phyloP scores from a whole-genome alignment of 53 echinoderm and acorn worm species.

The Glandiceps talaboti region DNA sequence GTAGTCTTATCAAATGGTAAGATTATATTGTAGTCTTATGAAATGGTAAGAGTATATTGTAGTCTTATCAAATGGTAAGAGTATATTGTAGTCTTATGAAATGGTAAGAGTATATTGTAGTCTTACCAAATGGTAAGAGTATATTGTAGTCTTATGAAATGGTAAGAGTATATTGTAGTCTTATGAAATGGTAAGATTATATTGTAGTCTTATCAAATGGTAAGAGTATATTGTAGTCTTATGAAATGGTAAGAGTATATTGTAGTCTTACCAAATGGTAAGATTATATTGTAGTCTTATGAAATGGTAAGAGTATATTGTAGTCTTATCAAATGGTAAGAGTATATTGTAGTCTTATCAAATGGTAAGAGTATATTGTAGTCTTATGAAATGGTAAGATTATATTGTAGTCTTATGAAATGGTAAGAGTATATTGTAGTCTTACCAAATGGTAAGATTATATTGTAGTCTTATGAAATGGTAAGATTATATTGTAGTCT shows the following conservation, averaged over 20 bases:
- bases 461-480: constrained; percentile 68
- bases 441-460: constrained; percentile 44
- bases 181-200: constrained; percentile 49
- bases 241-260: constrained; percentile 48
- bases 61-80: constrained; percentile 45
- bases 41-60: constrained; percentile 38
- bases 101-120: constrained; percentile 34
- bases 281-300: constrained; percentile 43
- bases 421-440: constrained; percentile 31
- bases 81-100: constrained; percentile 61
- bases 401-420: constrained; percentile 67
- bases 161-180: constrained; percentile 27
- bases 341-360: constrained; percentile 60
- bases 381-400: constrained; percentile 44
- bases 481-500: constrained; percentile 29
- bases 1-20: constrained; percentile 44
- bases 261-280: constrained; percentile 50
- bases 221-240: constrained; percentile 34
- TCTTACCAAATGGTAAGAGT: constrained; percentile 40
- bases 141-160: constrained; percentile 74
- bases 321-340: constrained; percentile 44
- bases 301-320: constrained; percentile 46
- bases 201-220: constrained; percentile 59
- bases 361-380: constrained; percentile 32
- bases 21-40: constrained; percentile 52